These are phyloP conservation scores for Anarsia innoxiella DNA, from an alignment of 2,888 invertebrate species.

Conservation along the genomic window DNA sequence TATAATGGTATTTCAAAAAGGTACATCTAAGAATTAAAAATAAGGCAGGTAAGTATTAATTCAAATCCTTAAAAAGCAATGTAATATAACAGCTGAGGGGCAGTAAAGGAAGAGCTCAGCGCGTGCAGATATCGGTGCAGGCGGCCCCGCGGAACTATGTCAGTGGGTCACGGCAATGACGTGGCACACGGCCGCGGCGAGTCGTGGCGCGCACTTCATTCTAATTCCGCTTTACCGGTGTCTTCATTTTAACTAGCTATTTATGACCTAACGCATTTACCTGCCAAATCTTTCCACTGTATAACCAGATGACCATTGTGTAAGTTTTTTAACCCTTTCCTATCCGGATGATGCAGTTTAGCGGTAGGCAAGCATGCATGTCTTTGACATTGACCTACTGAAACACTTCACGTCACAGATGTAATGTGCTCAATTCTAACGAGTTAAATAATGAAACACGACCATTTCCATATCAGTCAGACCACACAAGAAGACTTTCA, in stretches of 20 bases:
- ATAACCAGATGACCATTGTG: not conserved
- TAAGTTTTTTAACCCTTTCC: no score
- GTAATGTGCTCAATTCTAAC: constrained; percentile 22
- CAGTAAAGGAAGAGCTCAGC: constrained; percentile 51
- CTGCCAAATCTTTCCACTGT: constrained; percentile 20
- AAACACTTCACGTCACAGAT: constrained; percentile 45
- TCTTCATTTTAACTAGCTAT: constrained; percentile 41
- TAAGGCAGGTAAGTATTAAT: no score
- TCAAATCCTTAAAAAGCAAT: no score
- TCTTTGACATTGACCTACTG: constrained; percentile 59
- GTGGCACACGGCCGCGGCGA: constrained; percentile 73
- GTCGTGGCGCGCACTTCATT: constrained; percentile 61
- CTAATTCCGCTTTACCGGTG: constrained; percentile 73
- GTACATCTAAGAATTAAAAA: no score
- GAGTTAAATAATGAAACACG: constrained; percentile 35
- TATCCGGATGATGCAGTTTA: no score
- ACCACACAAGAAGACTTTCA: no score
- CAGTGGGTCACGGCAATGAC: constrained; percentile 82
- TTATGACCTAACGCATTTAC: constrained; percentile 33
- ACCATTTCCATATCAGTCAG: no score
- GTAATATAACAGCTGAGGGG: constrained; percentile 47
- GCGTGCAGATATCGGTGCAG: constrained; percentile 71
- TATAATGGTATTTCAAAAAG: no score
- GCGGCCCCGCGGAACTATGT: constrained; percentile 79
- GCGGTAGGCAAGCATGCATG: no score